These are phyloP conservation scores for Thymelicus sylvestris DNA, from an alignment of 2,888 invertebrate genomes.

Conservation along the genomic window DNA sequence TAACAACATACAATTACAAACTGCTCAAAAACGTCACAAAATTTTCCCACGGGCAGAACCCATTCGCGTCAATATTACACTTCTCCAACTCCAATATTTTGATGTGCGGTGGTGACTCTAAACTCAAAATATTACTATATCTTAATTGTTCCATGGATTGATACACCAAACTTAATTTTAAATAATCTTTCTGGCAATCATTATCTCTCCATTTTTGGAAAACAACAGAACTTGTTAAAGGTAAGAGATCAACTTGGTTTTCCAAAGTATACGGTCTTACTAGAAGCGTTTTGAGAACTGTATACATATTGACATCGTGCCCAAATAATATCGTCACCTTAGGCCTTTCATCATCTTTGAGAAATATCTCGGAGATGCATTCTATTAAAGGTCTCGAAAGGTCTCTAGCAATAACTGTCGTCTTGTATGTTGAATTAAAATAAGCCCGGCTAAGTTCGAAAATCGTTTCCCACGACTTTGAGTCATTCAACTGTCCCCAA, in stretches of 20 bases:
- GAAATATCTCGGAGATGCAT: constrained; percentile 59
- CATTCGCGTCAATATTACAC: constrained; percentile 57
- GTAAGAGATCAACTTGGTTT: constrained; percentile 62
- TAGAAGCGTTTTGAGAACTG: constrained; percentile 59
- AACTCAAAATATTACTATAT: constrained; percentile 52
- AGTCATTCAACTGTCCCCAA: constrained; percentile 61
- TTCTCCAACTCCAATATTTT: constrained; percentile 56
- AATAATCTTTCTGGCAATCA: constrained; percentile 47
- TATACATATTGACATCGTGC: constrained; percentile 73
- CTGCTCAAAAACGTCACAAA: constrained; percentile 54
- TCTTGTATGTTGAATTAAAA: constrained; percentile 70
- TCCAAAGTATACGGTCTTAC: constrained; percentile 59
- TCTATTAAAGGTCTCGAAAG: constrained; percentile 61
- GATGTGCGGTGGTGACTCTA: constrained; percentile 61
- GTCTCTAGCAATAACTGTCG: constrained; percentile 63
- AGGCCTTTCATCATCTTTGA: constrained; percentile 46
- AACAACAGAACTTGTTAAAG: constrained; percentile 70
- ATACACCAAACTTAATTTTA: constrained; percentile 71
- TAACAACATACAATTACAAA: constrained; percentile 26
- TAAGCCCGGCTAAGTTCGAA: constrained; percentile 60
- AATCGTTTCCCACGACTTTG: constrained; percentile 57
- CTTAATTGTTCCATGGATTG: constrained; percentile 64
- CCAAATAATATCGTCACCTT: constrained; percentile 70
- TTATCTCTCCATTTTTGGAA: constrained; percentile 69
- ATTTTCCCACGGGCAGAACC: constrained; percentile 67